Conservation (phyloP, 2,797 vertebrate species). For the Tapirus indicus region DNA sequence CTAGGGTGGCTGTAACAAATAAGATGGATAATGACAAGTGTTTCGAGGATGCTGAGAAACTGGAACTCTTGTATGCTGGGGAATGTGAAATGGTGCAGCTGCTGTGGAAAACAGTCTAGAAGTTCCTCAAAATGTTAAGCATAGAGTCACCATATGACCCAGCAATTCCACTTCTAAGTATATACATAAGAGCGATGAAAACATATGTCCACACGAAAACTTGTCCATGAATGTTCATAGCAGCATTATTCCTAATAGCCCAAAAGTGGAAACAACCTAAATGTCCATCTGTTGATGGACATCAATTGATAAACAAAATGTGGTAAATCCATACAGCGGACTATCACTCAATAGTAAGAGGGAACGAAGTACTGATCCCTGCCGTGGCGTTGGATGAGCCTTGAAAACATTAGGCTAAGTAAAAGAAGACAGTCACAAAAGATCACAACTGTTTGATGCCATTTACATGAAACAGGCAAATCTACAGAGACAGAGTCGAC, state of each 20-base stretch:
- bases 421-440: neutral
- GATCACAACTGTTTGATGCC: neutral
- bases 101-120: neutral
- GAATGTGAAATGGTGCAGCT: neutral
- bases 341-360: neutral
- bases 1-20: neutral
- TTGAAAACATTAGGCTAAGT: neutral
- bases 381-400: rapidly evolving
- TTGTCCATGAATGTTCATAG: neutral
- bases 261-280: neutral
- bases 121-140: neutral
- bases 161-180: neutral
- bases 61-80: neutral
- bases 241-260: neutral
- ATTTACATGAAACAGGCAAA: neutral
- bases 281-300: neutral
- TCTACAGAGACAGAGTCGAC: neutral
- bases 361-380: neutral
- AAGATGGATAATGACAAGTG: neutral
- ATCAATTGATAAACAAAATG: neutral
- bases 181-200: neutral
- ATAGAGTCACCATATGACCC: neutral
- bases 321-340: neutral
- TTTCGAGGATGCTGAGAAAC: neutral
- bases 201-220: neutral